Conservation (phyloP, 2,113 vertebrate genomes). For the Pygoscelis antarcticus region DNA sequence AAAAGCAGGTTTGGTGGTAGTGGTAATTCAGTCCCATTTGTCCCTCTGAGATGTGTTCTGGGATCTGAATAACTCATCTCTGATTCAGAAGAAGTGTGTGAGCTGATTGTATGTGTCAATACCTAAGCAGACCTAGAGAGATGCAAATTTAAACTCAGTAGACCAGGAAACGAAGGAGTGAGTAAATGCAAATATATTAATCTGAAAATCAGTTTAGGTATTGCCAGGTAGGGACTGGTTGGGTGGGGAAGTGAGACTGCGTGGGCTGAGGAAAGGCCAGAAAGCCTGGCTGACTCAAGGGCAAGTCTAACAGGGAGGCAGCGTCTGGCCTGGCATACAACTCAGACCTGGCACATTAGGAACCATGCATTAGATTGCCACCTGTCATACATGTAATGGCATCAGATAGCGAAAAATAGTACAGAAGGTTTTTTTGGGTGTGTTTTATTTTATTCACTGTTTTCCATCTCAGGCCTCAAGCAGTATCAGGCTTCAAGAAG, state of each 20-base stretch:
- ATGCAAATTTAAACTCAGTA: constrained; percentile 25
- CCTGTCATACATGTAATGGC: background rate
- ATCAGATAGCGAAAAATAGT: background rate
- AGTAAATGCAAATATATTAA: constrained; percentile 36
- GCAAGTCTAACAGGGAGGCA: background rate
- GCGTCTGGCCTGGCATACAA: background rate
- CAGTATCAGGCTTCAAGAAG: background rate
- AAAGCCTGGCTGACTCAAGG: background rate
- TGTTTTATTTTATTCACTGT: background rate
- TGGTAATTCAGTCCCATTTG: background rate
- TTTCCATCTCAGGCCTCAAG: background rate
- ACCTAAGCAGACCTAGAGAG: background rate
- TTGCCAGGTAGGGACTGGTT: background rate
- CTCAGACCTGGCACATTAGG: background rate
- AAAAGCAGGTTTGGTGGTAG: background rate
- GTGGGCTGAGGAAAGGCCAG: constrained; percentile 7
- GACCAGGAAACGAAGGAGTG: constrained; percentile 40
- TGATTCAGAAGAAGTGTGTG: background rate
- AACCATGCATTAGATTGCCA: background rate
- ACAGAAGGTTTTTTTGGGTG: background rate
- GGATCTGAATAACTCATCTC: background rate
- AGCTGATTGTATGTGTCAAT: background rate
- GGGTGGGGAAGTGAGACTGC: background rate
- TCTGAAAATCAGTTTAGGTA: constrained; percentile 13
- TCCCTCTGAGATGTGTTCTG: background rate